These are phyloP conservation scores for Troglohyphantes excavatus DNA, from an alignment of 2,888 invertebrate genomes.

Conservation along the genomic window DNA sequence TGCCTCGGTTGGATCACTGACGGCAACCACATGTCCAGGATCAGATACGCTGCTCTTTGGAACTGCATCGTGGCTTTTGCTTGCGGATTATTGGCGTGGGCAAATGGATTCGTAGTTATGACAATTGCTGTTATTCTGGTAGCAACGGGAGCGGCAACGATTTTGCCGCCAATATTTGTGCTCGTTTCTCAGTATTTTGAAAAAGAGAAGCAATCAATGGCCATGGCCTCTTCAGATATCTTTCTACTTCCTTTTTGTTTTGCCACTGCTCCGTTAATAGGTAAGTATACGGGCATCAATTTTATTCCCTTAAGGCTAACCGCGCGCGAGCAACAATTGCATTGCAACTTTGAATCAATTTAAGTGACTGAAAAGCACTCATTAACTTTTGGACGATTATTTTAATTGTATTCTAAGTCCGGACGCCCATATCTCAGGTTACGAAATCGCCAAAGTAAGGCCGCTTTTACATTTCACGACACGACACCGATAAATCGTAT, in stretches of 20 bases:
- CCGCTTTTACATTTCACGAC: too few species aligned
- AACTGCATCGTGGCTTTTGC: background rate
- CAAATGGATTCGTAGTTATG: background rate
- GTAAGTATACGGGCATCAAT: too few species aligned
- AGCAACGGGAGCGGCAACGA: background rate
- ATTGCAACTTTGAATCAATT: too few species aligned
- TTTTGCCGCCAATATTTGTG: background rate
- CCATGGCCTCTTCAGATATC: background rate
- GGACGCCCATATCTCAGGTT: too few species aligned
- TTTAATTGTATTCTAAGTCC: too few species aligned
- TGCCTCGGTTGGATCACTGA: constrained; percentile 12
- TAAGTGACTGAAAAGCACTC: too few species aligned
- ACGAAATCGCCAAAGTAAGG: too few species aligned
- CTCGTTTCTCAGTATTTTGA: background rate
- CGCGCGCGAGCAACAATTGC: too few species aligned
- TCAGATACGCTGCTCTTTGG: background rate
- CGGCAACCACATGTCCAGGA: background rate
- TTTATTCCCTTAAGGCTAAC: too few species aligned
- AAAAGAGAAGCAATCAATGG: background rate
- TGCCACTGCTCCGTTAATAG: background rate
- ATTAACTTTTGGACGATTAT: too few species aligned
- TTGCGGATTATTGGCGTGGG: background rate
- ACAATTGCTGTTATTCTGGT: background rate
- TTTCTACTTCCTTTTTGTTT: background rate
- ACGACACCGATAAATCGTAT: too few species aligned